These are phyloP conservation scores for Masticophis lateralis DNA, from an alignment of 2,797 vertebrate species.

Conservation along the genomic window DNA sequence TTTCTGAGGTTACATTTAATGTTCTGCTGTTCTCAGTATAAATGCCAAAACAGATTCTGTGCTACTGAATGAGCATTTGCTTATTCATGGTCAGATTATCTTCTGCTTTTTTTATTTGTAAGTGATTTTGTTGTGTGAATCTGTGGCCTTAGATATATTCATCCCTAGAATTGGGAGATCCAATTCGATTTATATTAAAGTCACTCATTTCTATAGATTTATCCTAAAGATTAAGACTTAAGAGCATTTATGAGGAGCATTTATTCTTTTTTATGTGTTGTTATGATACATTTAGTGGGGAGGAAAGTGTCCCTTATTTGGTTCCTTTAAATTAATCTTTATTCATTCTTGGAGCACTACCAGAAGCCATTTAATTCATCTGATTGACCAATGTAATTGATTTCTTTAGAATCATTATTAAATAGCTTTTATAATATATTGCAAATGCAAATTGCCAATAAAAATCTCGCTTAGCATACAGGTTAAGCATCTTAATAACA, in stretches of 20 bases:
- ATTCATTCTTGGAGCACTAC: background rate
- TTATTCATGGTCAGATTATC: background rate
- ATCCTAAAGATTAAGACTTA: background rate
- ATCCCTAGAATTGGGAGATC: background rate
- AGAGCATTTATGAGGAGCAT: background rate
- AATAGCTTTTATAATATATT: background rate
- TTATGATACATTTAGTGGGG: background rate
- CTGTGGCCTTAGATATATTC: background rate
- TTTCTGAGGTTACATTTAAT: background rate
- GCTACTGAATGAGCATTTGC: background rate
- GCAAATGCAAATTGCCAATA: background rate
- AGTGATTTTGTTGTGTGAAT: background rate
- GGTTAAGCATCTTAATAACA: background rate
- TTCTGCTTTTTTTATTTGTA: background rate
- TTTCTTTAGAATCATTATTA: background rate
- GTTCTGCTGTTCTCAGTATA: background rate
- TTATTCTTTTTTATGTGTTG: background rate
- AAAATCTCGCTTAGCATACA: background rate
- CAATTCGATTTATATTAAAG: background rate
- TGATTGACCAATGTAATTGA: background rate
- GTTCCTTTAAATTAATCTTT: background rate
- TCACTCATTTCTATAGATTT: background rate
- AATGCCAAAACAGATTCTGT: background rate
- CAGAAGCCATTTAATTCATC: background rate
- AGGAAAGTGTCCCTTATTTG: background rate